Evolutionary conservation across 2,888 invertebrate species (phyloP).

Genomic region (Acanthacorydalis orientalis): DNA sequence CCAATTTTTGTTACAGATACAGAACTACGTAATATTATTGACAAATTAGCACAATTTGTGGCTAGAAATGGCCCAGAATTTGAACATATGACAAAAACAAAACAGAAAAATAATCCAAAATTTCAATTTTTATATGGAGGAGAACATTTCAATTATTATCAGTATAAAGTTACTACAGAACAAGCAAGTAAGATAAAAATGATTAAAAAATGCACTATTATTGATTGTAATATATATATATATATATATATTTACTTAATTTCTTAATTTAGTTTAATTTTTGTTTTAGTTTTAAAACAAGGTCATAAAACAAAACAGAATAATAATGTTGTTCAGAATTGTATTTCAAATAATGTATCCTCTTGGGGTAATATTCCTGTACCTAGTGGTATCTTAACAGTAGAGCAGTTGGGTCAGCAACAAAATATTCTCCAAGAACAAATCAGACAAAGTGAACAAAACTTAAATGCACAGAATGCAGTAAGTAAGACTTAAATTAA

Average conservation of each 20-base stretch:
- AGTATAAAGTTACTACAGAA: slow-evolving; percentile 87
- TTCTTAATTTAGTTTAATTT: too few relatives aligned
- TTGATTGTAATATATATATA: too few relatives aligned
- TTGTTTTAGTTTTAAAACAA: slow-evolving; percentile 3
- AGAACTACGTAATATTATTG: slow-evolving; percentile 92
- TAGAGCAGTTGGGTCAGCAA: slow-evolving; percentile 49
- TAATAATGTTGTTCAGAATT: not conserved
- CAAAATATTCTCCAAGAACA: slow-evolving; percentile 76
- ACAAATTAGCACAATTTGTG: slow-evolving; percentile 96
- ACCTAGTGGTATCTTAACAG: slow-evolving; percentile 10
- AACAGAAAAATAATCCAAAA: slow-evolving; percentile 94
- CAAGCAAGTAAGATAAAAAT: slow-evolving; percentile 88
- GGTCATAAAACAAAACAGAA: slow-evolving; percentile 4
- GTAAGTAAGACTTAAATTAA: too few relatives aligned
- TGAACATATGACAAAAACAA: slow-evolving; percentile 96
- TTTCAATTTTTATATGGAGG: slow-evolving; percentile 96
- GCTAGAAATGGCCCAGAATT: slow-evolving; percentile 99
- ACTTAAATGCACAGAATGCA: too few relatives aligned
- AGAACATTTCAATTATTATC: slow-evolving; percentile 90
- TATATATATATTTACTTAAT: too few relatives aligned
- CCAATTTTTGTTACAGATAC: slow-evolving; percentile 45
- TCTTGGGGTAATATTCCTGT: slow-evolving; percentile 18
- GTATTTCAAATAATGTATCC: slow-evolving; percentile 9
- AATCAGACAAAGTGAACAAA: slow-evolving; percentile 89
- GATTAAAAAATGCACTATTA: too few relatives aligned